These are phyloP conservation scores for Drosophila bocqueti DNA, from an alignment of 1,140 invertebrate genomes.

Conservation along the genomic window DNA sequence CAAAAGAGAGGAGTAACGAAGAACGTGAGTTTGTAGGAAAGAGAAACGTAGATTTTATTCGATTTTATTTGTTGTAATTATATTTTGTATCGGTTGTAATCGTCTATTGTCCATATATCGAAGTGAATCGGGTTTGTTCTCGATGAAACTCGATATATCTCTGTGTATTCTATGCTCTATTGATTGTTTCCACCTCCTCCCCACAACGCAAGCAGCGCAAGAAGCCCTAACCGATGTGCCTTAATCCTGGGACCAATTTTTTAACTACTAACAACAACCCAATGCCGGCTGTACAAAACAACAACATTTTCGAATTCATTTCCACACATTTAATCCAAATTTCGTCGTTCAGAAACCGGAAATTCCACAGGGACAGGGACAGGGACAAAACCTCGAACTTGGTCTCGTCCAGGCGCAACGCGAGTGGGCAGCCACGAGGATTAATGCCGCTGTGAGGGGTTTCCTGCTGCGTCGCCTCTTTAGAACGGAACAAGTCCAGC, in stretches of 20 bases:
- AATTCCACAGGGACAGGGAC: neutral
- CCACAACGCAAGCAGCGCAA: slow-evolving; percentile 60
- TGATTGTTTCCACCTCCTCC: slow-evolving; percentile 14
- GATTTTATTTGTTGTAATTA: too few species aligned
- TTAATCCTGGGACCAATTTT: slow-evolving; percentile 30
- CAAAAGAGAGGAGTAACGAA: neutral
- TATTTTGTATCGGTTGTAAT: neutral
- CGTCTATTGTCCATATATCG: neutral
- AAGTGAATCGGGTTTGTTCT: neutral
- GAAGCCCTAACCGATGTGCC: slow-evolving; percentile 65
- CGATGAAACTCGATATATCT: neutral
- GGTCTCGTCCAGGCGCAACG: slow-evolving; percentile 10
- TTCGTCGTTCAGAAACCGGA: slow-evolving; percentile 1
- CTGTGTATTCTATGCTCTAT: slow-evolving; percentile 8
- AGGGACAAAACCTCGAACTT: slow-evolving; percentile 6
- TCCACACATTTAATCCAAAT: neutral
- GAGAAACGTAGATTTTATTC: neutral
- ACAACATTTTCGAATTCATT: neutral
- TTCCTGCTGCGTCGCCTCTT: slow-evolving; percentile 92
- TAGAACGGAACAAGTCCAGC: slow-evolving; percentile 91
- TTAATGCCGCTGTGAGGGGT: slow-evolving; percentile 92
- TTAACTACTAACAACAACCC: slow-evolving; percentile 8
- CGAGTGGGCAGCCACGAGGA: slow-evolving; percentile 87
- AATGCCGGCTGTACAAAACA: neutral
- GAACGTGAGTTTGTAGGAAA: neutral